Base-by-base conservation (phyloP, 2,888 invertebrate species). In the Vesta saturnalis region DNA sequence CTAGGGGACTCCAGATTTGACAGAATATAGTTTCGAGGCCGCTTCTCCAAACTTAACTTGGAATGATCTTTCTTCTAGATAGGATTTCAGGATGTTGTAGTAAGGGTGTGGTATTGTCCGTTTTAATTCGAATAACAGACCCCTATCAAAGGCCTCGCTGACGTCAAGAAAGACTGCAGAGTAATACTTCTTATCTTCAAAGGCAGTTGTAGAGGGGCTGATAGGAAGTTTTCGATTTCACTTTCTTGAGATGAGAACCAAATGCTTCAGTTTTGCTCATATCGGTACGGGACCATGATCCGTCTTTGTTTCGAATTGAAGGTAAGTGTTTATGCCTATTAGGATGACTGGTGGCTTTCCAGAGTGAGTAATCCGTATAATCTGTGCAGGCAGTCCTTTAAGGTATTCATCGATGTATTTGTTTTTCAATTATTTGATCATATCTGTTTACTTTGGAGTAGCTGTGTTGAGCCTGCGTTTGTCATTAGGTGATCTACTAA, bases 351-450 rank as follows among this genome's bases (percentile, higher is more conserved):
- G n/a, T n/a, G n/a, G n/a, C n/a, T n/a, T n/a, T n/a, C n/a, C n/a
- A n/a, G n/a, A n/a, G n/a, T 60, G n/a, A n/a, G 19, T 15, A 47
- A 6, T 21, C n/a, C n/a, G n/a, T n/a, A n/a, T n/a, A n/a, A n/a
- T n/a, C n/a, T n/a, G 46, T 18, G 23, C 23, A 18, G n/a, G 47
- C 14, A 60, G 43, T 46, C 16, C 8, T 14, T 47, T 49, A 58
- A 47, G 60, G 22, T 15, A 46, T 60, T 60, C 10, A 23, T 60
- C 60, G 16, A 47, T 47, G 16, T 46, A 47, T 60, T 47, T 47
- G 23, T 60, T 60, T 60, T 60, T 60, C 14, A 22, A 60, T 47
- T 60, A n/a, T 23, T 47, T 60, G 60, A 60, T 47, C 60, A 60
- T 47, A 19, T 60, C 47, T 60, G 46, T 60, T 47, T 46, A 47